Conservation (phyloP, 1,140 invertebrate genomes). For the Drosophila nebulosa region DNA sequence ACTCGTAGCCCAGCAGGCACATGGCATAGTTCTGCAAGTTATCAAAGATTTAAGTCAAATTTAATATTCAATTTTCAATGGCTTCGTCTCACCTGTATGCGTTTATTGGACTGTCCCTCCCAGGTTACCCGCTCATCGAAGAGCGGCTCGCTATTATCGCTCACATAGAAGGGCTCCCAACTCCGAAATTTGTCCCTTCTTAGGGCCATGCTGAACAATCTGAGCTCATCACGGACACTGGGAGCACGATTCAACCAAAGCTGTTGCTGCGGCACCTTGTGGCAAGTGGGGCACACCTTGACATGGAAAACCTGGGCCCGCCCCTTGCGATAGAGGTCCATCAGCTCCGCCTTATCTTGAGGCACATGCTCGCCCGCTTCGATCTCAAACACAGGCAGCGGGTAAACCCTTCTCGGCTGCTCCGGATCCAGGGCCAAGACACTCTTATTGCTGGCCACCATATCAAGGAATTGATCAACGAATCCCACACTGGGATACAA, state of each 20-base stretch:
- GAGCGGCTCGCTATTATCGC: conserved; percentile 90
- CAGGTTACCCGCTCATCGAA: conserved; percentile 94
- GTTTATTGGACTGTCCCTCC: conserved; percentile 95
- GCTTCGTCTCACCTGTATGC: conserved; percentile 89
- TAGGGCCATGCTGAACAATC: conserved; percentile 90
- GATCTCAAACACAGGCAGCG: conserved; percentile 70
- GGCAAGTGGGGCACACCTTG: conserved; percentile 91
- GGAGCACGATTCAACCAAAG: conserved; percentile 86
- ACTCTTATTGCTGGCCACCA: conserved; percentile 87
- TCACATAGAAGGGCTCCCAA: conserved; percentile 95
- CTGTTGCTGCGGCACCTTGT: conserved; percentile 90
- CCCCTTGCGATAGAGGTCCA: conserved; percentile 86
- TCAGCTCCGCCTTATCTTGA: conserved; percentile 86
- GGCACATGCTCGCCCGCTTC: conserved; percentile 82
- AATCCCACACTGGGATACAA: conserved; percentile 90
- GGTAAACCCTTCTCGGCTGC: conserved; percentile 49
- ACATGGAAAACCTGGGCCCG: conserved; percentile 94
- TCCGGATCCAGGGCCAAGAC: conserved; percentile 65
- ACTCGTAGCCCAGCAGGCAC: conserved; percentile 80
- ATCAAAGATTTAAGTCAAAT: neutral
- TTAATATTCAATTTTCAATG: neutral
- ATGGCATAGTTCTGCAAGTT: conserved; percentile 72
- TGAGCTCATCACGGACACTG: conserved; percentile 83
- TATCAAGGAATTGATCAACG: conserved; percentile 88
- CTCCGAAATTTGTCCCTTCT: conserved; percentile 86